Evolutionary conservation across 2,888 invertebrate species (phyloP).

Genomic region (Craniophora ligustri): DNA sequence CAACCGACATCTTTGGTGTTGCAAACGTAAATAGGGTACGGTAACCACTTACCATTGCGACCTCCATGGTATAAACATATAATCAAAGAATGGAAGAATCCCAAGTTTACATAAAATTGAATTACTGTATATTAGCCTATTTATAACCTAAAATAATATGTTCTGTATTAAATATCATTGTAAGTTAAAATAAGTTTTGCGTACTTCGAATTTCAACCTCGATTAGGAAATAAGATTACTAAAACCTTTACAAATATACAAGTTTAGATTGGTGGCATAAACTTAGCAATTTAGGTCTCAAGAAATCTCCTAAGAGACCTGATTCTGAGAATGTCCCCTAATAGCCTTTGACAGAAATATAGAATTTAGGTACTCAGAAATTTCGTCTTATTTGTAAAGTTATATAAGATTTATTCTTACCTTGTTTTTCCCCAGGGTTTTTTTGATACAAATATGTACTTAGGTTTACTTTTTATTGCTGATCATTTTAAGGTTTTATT

Average conservation of each 20-base stretch:
- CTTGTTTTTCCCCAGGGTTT: background rate
- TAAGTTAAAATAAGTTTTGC: background rate
- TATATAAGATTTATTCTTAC: background rate
- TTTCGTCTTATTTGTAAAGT: background rate
- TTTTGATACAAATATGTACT: background rate
- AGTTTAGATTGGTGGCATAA: constrained; percentile 1
- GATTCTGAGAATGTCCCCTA: constrained; percentile 9
- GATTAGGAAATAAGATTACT: constrained; percentile 8
- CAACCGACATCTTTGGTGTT: too few species aligned
- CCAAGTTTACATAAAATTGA: too few species aligned
- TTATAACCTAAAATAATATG: too few species aligned
- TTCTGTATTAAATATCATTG: too few species aligned
- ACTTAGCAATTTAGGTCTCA: constrained; percentile 9
- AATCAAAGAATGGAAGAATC: too few species aligned
- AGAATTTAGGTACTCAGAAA: constrained; percentile 1
- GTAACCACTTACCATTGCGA: too few species aligned
- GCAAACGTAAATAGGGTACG: too few species aligned
- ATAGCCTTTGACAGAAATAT: background rate
- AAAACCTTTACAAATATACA: constrained; percentile 1
- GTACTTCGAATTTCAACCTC: background rate
- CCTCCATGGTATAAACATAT: too few species aligned
- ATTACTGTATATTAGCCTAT: too few species aligned
- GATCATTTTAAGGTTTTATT: too few species aligned
- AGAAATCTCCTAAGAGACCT: background rate
- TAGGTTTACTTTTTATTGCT: too few species aligned